phyloP scores from a whole-genome alignment of 2,888 invertebrate genomes.

The Dexiosoma caninum region DNA sequence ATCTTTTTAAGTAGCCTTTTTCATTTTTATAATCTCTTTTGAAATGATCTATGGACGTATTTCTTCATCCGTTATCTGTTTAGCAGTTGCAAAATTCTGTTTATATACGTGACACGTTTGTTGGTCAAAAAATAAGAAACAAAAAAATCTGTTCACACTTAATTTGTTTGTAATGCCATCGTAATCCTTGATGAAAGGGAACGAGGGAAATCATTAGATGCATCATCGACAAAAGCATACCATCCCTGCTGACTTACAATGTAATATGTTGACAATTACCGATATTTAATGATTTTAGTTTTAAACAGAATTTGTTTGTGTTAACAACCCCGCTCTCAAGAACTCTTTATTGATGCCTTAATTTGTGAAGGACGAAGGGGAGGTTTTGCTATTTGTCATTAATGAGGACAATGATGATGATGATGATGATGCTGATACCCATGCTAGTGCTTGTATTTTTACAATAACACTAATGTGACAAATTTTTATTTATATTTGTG shows the following conservation, averaged over 20 bases:
- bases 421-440: background rate
- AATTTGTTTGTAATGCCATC: constrained; percentile 74
- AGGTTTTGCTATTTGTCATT: constrained; percentile 11
- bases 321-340: constrained; percentile 38
- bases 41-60: constrained; percentile 33
- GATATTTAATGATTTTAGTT: constrained; percentile 52
- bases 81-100: constrained; percentile 47
- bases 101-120: constrained; percentile 49
- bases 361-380: constrained; percentile 30
- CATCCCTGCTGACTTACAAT: constrained; percentile 45
- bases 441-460: constrained; percentile 7
- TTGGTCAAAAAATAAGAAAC: constrained; percentile 30
- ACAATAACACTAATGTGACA: constrained; percentile 58
- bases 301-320: constrained; percentile 1
- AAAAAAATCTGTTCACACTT: constrained; percentile 72
- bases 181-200: constrained; percentile 68
- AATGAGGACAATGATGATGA: background rate
- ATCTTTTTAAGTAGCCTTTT: constrained; percentile 67
- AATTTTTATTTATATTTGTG: constrained; percentile 45
- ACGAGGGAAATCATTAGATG: constrained; percentile 60
- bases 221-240: constrained; percentile 1
- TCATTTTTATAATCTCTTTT: constrained; percentile 42
- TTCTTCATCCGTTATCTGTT: constrained; percentile 43
- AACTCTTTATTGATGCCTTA: constrained; percentile 37
- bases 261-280: constrained; percentile 61